Conservation (phyloP, 1,140 invertebrate genomes). For the Drosophila pachea region DNA sequence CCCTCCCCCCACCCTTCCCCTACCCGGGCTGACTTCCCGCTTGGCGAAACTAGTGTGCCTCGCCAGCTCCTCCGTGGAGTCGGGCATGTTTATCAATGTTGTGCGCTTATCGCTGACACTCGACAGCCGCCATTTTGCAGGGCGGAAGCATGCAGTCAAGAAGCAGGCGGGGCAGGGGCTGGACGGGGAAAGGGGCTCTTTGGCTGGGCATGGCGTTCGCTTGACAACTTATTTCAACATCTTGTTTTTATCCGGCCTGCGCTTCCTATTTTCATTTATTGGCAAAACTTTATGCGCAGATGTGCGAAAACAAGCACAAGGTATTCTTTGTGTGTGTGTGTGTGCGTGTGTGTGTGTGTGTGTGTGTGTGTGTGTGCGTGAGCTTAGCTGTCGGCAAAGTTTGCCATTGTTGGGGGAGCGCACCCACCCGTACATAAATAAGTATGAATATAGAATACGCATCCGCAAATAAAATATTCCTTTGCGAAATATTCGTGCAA, state of each 20-base stretch:
- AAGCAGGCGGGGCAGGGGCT: background rate
- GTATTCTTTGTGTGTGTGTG: constrained; percentile 11
- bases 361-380: constrained; percentile 20
- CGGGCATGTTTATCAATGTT: constrained; percentile 70
- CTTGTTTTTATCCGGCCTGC: constrained; percentile 51
- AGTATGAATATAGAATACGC: constrained; percentile 25
- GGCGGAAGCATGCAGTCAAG: constrained; percentile 42
- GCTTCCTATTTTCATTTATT: constrained; percentile 75
- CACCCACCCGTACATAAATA: constrained; percentile 40
- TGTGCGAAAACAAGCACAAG: constrained; percentile 51
- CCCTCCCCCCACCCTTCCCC: background rate
- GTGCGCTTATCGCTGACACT: constrained; percentile 56
- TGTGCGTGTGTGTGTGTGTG: background rate
- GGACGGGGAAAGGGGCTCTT: background rate
- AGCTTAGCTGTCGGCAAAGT: constrained; percentile 58
- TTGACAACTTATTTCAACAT: constrained; percentile 76
- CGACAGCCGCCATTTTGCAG: constrained; percentile 48
- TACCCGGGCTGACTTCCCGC: background rate
- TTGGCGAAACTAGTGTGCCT: constrained; percentile 3
- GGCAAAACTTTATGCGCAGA: constrained; percentile 65
- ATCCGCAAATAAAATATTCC: constrained; percentile 13
- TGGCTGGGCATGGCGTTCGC: constrained; percentile 39
- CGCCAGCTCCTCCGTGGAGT: constrained; percentile 6
- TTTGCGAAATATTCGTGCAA: constrained; percentile 20
- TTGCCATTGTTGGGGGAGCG: constrained; percentile 51